These are phyloP conservation scores for Alca torda DNA, from an alignment of 2,797 vertebrate genomes.

Conservation along the genomic window DNA sequence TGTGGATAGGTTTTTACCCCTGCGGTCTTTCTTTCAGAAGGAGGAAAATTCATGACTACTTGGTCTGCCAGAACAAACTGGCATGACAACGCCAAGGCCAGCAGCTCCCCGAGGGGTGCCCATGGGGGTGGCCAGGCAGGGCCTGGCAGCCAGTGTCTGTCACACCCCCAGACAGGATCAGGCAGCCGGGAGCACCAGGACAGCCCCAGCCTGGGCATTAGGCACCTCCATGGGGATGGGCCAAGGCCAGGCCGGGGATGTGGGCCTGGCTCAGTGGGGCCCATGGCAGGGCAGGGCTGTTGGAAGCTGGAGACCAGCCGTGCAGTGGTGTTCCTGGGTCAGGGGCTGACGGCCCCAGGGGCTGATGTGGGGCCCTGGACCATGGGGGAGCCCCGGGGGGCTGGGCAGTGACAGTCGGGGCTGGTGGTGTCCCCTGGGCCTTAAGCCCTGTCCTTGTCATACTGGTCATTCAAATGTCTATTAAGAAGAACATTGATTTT, in stretches of 20 bases:
- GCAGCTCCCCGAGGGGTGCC: not conserved
- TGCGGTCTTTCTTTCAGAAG: not conserved
- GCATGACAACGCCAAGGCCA: not conserved
- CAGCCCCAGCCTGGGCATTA: not conserved
- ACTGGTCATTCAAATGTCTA: not conserved
- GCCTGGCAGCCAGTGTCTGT: not conserved
- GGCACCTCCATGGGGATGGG: not conserved
- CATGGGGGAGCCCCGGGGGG: too few relatives aligned
- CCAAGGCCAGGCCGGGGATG: accelerated
- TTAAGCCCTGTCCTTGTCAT: not conserved
- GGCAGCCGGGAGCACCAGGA: accelerated
- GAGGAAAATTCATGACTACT: not conserved
- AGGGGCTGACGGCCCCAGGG: not conserved
- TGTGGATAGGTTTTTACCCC: not conserved
- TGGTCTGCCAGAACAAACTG: not conserved
- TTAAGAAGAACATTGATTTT: not conserved
- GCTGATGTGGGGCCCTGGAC: not conserved
- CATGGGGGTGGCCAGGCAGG: not conserved
- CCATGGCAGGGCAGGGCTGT: not conserved
- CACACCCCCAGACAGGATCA: not conserved
- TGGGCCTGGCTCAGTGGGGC: accelerated
- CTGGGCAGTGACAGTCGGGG: not conserved
- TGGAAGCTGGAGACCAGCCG: not conserved
- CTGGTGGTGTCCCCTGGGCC: accelerated
- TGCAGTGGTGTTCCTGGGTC: accelerated